A percentile compares a stretch with the other conserved stretches of the same genome.
phyloP scores from a whole-genome alignment of 2,797 vertebrate species.

The Selene dorsalis region DNA sequence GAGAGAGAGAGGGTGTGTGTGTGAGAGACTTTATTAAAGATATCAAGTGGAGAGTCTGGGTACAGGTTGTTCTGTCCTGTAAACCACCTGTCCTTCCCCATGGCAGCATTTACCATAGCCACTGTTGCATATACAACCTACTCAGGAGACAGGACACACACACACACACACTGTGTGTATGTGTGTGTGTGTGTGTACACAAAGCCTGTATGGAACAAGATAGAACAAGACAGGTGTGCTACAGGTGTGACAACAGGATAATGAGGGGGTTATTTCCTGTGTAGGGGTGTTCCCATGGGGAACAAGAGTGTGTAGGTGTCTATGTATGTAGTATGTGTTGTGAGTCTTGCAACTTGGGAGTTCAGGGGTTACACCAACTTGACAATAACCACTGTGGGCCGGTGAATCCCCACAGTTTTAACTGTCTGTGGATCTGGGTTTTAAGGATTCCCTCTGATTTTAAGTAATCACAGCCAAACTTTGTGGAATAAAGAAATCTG shows the following conservation, averaged over 20 bases:
- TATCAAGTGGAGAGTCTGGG: constrained; percentile 46
- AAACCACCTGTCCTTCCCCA: constrained; percentile 44
- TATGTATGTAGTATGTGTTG: constrained; percentile 4
- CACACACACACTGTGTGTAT: too few species aligned
- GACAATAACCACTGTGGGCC: constrained; percentile 24
- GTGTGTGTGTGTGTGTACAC: too few species aligned
- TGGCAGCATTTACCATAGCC: constrained; percentile 45
- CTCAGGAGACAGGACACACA: constrained; percentile 1
- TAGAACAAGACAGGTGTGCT: constrained; percentile 32
- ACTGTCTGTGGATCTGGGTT: background rate
- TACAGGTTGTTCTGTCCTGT: constrained; percentile 34
- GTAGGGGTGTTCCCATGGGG: constrained; percentile 19
- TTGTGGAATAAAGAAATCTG: background rate
- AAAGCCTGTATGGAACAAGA: background rate
- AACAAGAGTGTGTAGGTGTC: constrained; percentile 4
- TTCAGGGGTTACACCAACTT: constrained; percentile 4
- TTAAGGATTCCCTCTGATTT: background rate
- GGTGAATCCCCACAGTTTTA: constrained; percentile 13
- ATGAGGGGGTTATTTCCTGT: constrained; percentile 33
- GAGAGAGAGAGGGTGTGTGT: background rate
- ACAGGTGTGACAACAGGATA: constrained; percentile 47
- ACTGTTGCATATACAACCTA: constrained; percentile 15
- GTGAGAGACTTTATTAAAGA: constrained; percentile 12
- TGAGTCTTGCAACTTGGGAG: constrained; percentile 12
- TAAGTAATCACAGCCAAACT: background rate